Conservation (phyloP, 2,113 vertebrate genomes). For the Falcunculus frontatus region DNA sequence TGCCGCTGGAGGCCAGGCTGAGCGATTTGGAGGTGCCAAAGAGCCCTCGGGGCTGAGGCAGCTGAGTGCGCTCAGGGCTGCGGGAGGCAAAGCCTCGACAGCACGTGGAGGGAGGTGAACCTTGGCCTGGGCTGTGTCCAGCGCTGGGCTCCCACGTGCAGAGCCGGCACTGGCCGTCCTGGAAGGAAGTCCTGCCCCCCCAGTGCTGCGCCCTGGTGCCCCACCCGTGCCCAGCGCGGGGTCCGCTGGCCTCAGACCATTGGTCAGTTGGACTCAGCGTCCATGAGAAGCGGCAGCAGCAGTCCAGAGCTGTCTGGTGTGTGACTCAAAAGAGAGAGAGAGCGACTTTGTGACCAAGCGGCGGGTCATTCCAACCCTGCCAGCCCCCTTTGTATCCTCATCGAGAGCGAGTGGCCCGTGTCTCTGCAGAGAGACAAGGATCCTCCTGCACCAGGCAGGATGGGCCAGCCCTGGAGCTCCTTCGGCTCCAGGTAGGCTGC, state of each 20-base stretch:
- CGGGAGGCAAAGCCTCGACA: neutral
- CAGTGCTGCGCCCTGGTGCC: neutral
- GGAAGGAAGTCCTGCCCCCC: neutral
- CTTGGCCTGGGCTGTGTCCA: neutral
- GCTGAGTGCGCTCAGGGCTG: neutral
- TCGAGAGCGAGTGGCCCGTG: accelerated
- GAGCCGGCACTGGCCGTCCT: neutral
- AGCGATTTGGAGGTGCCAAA: neutral
- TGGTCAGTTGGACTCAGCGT: neutral
- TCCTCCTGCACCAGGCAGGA: neutral
- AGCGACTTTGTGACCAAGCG: neutral
- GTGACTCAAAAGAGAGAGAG: accelerated
- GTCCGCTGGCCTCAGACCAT: neutral
- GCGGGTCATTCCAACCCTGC: accelerated
- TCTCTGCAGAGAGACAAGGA: no score
- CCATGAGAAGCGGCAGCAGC: accelerated
- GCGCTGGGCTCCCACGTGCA: accelerated
- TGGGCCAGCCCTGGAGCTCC: neutral
- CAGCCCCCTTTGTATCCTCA: neutral
- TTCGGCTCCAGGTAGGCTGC: neutral
- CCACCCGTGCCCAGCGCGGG: neutral
- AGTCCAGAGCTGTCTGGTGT: neutral
- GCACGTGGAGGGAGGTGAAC: neutral
- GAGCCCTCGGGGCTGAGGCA: neutral
- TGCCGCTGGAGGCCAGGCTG: neutral